Evolutionary conservation across 2,797 vertebrate genomes (phyloP).

Genomic region (Centroberyx gerrardi): DNA sequence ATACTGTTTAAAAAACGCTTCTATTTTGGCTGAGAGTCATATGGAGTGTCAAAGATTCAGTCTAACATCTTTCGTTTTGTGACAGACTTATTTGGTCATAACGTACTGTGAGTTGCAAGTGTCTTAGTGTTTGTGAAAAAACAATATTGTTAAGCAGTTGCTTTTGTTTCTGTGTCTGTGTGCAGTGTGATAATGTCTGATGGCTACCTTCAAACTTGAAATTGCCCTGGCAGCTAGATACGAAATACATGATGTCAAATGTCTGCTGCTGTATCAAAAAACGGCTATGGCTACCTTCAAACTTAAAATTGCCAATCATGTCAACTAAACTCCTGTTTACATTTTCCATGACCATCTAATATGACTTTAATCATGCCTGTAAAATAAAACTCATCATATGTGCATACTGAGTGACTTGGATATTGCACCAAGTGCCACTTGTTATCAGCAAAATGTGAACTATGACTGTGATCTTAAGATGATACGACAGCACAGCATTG

Average conservation of each 20-base stretch:
- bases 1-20: background rate
- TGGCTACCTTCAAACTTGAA: background rate
- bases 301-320: no score
- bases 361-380: background rate
- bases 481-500: background rate
- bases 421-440: background rate
- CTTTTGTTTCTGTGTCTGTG: background rate
- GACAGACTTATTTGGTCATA: background rate
- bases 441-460: slow-evolving; percentile 21
- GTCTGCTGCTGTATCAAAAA: background rate
- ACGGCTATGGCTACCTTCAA: no score
- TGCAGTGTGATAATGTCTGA: background rate
- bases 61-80: background rate
- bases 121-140: background rate
- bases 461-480: background rate
- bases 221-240: no score
- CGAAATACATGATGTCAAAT: no score
- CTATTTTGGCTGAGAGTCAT: background rate
- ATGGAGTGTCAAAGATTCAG: no score
- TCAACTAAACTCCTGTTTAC: background rate
- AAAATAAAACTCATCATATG: background rate
- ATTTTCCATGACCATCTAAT: background rate
- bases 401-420: slow-evolving; percentile 1
- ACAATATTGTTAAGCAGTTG: background rate
- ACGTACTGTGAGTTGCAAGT: background rate